phyloP scores from a whole-genome alignment of 2,888 invertebrate genomes.

The Elysia crispata region DNA sequence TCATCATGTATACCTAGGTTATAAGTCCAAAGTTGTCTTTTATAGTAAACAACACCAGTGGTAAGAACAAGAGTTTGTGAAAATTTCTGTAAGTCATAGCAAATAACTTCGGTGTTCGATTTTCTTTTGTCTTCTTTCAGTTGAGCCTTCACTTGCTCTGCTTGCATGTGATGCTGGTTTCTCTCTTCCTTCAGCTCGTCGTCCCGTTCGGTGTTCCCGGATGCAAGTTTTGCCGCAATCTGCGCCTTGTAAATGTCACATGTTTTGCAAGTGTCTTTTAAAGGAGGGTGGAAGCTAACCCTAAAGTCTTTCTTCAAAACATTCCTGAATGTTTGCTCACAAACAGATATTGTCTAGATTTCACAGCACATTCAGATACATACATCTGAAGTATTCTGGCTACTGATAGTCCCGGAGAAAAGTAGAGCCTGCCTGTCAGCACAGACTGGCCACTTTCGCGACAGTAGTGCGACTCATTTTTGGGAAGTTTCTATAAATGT shows the following conservation, averaged over 20 bases:
- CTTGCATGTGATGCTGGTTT: neutral
- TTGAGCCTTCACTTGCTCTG: neutral
- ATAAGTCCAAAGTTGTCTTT: too few species aligned
- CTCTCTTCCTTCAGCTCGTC: neutral
- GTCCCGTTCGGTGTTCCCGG: neutral
- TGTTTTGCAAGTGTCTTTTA: constrained; percentile 21
- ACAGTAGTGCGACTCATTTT: constrained; percentile 29
- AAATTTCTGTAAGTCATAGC: constrained; percentile 12
- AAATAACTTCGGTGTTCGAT: constrained; percentile 13
- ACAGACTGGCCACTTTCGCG: constrained; percentile 1
- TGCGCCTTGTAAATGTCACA: constrained; percentile 14
- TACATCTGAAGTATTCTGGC: neutral
- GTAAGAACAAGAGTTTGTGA: neutral
- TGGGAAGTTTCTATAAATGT: neutral
- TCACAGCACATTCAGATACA: neutral
- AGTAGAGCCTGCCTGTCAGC: neutral
- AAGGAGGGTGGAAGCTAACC: neutral
- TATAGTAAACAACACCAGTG: neutral
- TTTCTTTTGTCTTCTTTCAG: neutral
- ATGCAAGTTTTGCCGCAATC: neutral
- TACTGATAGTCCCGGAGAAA: neutral
- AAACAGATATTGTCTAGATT: neutral
- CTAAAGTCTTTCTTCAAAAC: constrained; percentile 3
- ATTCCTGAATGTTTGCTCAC: neutral
- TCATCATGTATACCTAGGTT: too few species aligned